A percentile compares a stretch with the other conserved stretches of the same genome.
phyloP scores from a whole-genome alignment of 2,797 vertebrate genomes.

The Eulemur mongoz region DNA sequence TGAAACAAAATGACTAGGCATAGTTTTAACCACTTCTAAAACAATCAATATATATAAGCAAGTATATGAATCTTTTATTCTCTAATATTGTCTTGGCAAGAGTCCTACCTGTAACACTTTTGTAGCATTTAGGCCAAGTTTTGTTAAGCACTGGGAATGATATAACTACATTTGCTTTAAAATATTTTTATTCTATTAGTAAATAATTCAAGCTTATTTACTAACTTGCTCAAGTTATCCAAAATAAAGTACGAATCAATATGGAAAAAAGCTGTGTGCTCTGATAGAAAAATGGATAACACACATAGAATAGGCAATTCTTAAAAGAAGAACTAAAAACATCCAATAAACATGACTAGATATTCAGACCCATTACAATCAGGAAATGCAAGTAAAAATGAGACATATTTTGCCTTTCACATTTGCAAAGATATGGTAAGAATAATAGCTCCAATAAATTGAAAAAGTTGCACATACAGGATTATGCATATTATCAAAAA shows the following conservation, averaged over 20 bases:
- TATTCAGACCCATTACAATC: background rate
- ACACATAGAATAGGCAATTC: background rate
- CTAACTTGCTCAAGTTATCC: background rate
- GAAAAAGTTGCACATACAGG: background rate
- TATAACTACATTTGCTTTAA: background rate
- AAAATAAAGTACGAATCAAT: background rate
- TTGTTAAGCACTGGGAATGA: background rate
- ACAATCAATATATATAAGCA: background rate
- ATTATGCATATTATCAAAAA: background rate
- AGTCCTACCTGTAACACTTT: background rate
- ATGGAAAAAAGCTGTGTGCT: background rate
- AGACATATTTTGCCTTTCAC: background rate
- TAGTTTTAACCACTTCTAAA: background rate
- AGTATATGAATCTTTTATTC: background rate
- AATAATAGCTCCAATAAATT: background rate
- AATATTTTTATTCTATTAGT: background rate
- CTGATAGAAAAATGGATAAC: background rate
- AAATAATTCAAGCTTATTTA: background rate
- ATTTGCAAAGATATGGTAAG: background rate
- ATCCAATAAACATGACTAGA: background rate
- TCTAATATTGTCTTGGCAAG: background rate
- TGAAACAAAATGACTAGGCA: background rate
- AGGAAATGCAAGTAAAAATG: conserved; percentile 5
- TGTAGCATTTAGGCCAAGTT: background rate
- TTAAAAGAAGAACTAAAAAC: conserved; percentile 5